Conservation (phyloP, 1,140 invertebrate genomes). For the Batillaria attramentaria region DNA sequence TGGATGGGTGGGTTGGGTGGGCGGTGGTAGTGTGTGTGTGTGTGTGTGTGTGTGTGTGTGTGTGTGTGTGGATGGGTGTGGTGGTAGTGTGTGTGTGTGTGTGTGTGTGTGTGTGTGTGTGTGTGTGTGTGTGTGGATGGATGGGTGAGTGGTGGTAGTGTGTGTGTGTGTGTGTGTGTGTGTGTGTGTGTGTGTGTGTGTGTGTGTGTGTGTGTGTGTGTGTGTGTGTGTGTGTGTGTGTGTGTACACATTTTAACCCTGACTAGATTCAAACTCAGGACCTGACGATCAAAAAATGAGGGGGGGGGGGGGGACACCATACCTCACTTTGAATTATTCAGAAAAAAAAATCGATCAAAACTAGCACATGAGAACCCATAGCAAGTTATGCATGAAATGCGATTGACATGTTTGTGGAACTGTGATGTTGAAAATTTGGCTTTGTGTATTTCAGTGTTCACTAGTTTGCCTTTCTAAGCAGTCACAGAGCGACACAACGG, state of each 20-base stretch:
- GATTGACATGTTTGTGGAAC: too few relatives aligned
- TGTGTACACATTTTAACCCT: neutral
- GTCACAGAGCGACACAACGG: neutral
- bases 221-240: constrained; percentile 5
- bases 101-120: neutral
- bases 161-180: neutral
- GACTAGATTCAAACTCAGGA: neutral
- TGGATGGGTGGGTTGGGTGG: too few relatives aligned
- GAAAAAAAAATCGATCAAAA: neutral
- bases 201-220: constrained; percentile 5
- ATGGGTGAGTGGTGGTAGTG: neutral
- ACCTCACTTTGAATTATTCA: too few relatives aligned
- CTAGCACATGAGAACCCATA: neutral
- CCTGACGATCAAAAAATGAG: neutral
- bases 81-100: too few relatives aligned
- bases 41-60: too few relatives aligned
- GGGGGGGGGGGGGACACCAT: too few relatives aligned
- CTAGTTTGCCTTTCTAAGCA: too few relatives aligned
- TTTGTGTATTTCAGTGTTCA: too few relatives aligned
- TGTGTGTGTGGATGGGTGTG: too few relatives aligned
- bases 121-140: neutral
- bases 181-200: neutral
- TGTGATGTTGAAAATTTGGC: too few relatives aligned
- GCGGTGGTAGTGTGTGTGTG: neutral
- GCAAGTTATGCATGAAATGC: neutral